Base-by-base conservation (phyloP, 1,140 invertebrate genomes). In the Hylaeus anthracinus region DNA sequence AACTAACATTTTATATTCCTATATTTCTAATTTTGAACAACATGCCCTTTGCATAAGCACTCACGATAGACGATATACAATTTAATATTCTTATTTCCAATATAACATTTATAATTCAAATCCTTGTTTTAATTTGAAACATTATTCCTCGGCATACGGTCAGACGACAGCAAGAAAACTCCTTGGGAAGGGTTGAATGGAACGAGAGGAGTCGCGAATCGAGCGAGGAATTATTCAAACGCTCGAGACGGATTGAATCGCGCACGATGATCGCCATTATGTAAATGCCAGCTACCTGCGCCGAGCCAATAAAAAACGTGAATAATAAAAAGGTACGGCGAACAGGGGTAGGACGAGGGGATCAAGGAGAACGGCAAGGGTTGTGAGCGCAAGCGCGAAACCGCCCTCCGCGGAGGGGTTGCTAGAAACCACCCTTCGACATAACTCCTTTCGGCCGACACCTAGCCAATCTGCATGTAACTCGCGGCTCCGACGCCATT, bases 391-490 rank as follows among this genome's bases (percentile, higher is more conserved):
- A 93, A 83, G 89, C 92, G 93, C 91, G 91, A 91, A 91, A 88
- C 93, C 90, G 91, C 92, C 92, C 90, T 83, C 75, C 85, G 77
- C 85, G 79, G 79, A 88, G 82, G 76, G 83, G 86, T 89, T 88
- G 80, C 83, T 81, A 86, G 88, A 82, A 88, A 86, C 87, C 85
- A 90, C 90, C 91, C 90, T 86, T 86, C 84, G 86, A 78, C 85
- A 90, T 90, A 90, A 91, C 88, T 92, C 90, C 84, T 85, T 86
- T 88, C 82, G 69, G 80, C 87, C 86, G 87, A 90, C 89, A 89
- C 89, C 90, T 91, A 90, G 81, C 92, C 91, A 93, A 93, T 93
- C 93, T 93, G 93, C 93, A 93, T 93, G 92, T 86, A 83, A 90
- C 88, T 87, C 85, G 83, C 88, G 82, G 78, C 75, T 76, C 37